Evolutionary conservation across 2,888 invertebrate species (phyloP), one percentile per base, ranked within the genome.

Genomic region (Scaptomyza polygonia): DNA sequence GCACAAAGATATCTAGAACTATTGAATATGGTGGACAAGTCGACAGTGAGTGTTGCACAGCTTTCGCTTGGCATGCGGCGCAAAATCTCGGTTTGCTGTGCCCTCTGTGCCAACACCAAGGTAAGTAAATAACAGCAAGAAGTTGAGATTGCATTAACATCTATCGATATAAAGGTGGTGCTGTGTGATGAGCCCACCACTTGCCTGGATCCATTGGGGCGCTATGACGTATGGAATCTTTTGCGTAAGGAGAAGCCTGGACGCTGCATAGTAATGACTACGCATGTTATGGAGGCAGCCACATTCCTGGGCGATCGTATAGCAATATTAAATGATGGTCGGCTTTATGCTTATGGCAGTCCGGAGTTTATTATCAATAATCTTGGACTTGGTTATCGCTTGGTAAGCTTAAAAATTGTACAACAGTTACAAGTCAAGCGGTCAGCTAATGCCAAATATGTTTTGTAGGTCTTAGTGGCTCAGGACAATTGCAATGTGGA

Each of bases 231-330:
- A 2, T 97, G 97, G 97, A 95, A 96, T 75, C 91, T 97, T 27
- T 90, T 97, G 62, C 94, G 95, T 87, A 92, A 92, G 72, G 94
- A 95, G 78, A 95, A 95, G 81, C 92, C 91, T 81, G 95, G 94
- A 32, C 93, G 96, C 11, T 95, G 96, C 0, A 94, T 97, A 89
- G 92, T 97, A 44, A 92, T 97, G 58, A 95, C 96, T 0, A 96
- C 96, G 0, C 96, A 97, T 91, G 96, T 96, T 89, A 97, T 97
- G 96, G 96, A 97, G 85, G 97, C 97, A 90, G 97, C 97, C 1
- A 97, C 97, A 89, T 92, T 95, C 51, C 92, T 97, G 1, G 97
- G 96, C 0, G 97, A 97, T 91, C 93, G 96, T 40, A 95, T 97
- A 58, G 96, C 96, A 12, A 96, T 97, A 57, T 95, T 97, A 95